These are phyloP conservation scores for Lordiphosa clarofinis DNA, from an alignment of 1,140 invertebrate genomes.

Conservation along the genomic window DNA sequence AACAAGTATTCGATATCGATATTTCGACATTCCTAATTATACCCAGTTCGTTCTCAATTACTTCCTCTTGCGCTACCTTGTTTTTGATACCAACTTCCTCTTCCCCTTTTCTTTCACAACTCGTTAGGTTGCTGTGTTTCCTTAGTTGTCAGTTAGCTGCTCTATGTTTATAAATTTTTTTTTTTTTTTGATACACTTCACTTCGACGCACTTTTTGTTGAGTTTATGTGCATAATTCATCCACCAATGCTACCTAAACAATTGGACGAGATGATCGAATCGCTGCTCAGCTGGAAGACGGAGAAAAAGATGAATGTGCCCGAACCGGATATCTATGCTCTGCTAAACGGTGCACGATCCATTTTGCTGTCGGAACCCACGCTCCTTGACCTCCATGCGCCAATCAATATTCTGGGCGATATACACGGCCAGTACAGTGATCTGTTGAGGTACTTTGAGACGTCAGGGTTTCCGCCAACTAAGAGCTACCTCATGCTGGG, in stretches of 20 bases:
- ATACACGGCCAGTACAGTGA: slow-evolving; percentile 99
- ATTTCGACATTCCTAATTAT: no score
- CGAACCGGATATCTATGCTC: slow-evolving; percentile 24
- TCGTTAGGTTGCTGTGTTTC: no score
- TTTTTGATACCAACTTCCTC: no score
- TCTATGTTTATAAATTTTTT: no score
- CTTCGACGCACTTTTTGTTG: background rate
- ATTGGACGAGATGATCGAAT: slow-evolving; percentile 32
- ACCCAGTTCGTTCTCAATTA: no score
- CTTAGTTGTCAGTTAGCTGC: no score
- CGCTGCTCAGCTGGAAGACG: slow-evolving; percentile 28
- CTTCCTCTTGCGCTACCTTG: no score
- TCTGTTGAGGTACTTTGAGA: slow-evolving; percentile 97
- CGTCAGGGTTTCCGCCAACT: slow-evolving; percentile 99
- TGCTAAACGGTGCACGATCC: slow-evolving; percentile 91
- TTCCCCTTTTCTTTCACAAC: no score
- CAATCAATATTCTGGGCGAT: slow-evolving; percentile 98
- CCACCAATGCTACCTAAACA: slow-evolving; percentile 29
- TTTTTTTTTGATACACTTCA: no score
- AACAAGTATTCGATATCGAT: no score
- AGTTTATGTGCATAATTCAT: background rate
- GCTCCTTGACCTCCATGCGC: slow-evolving; percentile 96
- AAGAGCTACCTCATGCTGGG: slow-evolving; percentile 98
- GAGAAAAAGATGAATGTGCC: slow-evolving; percentile 21
- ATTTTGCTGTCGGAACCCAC: slow-evolving; percentile 99